Percentiles rank a stretch among this genome's conserved stretches.
phyloP scores from a whole-genome alignment of 2,113 vertebrate species.

The Seriola rivoliana region DNA sequence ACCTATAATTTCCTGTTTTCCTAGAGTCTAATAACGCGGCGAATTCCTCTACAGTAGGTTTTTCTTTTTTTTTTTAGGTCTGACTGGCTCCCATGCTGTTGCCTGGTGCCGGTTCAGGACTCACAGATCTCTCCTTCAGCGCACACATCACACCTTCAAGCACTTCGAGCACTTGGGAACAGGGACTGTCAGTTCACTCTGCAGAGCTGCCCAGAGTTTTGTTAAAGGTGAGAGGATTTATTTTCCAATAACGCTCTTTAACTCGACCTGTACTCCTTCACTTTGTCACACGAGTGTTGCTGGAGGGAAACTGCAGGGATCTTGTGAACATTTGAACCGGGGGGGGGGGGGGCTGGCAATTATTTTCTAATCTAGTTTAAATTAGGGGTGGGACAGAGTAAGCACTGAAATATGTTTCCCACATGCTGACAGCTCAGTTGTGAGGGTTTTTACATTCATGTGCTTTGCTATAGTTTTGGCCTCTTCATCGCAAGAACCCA shows the following conservation, averaged over 20 bases:
- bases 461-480: too few species aligned
- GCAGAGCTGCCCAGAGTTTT: neutral
- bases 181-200: neutral
- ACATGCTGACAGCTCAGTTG: too few species aligned
- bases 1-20: neutral
- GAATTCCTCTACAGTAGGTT: neutral
- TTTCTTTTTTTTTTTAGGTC: too few species aligned
- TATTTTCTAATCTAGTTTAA: too few species aligned
- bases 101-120: neutral
- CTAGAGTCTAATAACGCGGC: constrained; percentile 31
- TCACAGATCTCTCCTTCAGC: neutral
- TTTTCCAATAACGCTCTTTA: neutral
- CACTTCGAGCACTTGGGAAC: neutral
- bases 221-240: constrained; percentile 17
- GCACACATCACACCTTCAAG: neutral
- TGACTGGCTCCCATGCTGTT: neutral
- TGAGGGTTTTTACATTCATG: too few species aligned
- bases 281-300: neutral
- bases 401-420: too few species aligned
- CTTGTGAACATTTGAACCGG: neutral
- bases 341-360: too few species aligned
- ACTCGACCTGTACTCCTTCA: neutral
- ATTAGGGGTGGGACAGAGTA: too few species aligned
- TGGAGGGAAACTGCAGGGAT: neutral
- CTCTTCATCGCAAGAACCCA: too few species aligned